A percentile compares a stretch with the other conserved stretches of the same genome.
phyloP scores from a whole-genome alignment of 2,888 invertebrate species.

The Matsumyia berberina region DNA sequence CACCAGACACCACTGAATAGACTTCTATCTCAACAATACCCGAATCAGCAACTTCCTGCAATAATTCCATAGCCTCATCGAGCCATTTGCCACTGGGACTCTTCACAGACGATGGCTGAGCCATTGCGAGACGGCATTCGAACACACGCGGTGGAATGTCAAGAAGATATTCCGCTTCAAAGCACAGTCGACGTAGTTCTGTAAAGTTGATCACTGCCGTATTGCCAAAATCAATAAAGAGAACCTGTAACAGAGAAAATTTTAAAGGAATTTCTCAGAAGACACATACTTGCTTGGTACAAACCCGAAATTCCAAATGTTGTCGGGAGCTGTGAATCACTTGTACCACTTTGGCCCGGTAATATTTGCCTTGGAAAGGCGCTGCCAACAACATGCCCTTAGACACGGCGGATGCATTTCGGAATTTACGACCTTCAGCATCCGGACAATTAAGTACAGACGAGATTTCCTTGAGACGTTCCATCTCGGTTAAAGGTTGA shows the following conservation, averaged over 20 bases:
- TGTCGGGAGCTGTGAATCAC: constrained; percentile 79
- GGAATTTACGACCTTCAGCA: constrained; percentile 78
- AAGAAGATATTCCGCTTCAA: constrained; percentile 75
- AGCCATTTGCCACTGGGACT: constrained; percentile 88
- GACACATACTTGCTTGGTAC: not conserved
- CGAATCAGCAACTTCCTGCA: constrained; percentile 83
- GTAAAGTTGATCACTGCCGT: constrained; percentile 84
- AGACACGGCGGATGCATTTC: constrained; percentile 79
- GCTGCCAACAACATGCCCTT: constrained; percentile 87
- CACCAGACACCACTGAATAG: constrained; percentile 91
- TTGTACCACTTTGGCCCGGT: constrained; percentile 86
- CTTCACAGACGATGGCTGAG: constrained; percentile 88
- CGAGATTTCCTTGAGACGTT: constrained; percentile 82
- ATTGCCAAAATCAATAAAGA: constrained; percentile 93
- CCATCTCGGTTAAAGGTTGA: constrained; percentile 80
- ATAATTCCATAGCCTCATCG: constrained; percentile 84
- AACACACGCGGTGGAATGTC: constrained; percentile 87
- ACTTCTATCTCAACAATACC: constrained; percentile 83
- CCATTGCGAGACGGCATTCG: constrained; percentile 89
- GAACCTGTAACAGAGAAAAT: constrained; percentile 85
- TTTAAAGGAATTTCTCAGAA: not conserved
- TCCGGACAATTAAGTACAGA: constrained; percentile 82
- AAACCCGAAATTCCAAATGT: constrained; percentile 79
- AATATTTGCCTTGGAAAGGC: constrained; percentile 85
- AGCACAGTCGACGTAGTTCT: constrained; percentile 84